Conservation (phyloP, 1,140 invertebrate species). For the Temnothorax nylanderi region DNA sequence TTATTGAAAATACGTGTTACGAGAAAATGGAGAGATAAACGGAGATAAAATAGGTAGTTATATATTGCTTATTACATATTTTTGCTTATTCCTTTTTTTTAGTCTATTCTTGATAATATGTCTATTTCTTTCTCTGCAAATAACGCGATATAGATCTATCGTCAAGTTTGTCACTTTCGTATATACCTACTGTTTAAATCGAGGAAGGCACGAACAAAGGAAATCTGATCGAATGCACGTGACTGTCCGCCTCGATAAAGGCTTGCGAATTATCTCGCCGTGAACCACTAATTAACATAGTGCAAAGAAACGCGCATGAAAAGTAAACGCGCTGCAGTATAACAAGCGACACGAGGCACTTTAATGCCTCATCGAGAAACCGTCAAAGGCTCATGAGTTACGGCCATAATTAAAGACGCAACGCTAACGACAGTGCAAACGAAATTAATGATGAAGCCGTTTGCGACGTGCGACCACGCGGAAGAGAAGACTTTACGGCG, state of each 20-base stretch:
- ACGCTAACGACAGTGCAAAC: conserved; percentile 25
- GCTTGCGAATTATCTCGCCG: neutral
- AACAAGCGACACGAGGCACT: conserved; percentile 14
- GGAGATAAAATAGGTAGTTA: neutral
- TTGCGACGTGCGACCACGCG: neutral
- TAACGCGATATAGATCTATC: neutral
- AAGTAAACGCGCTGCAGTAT: conserved; percentile 2
- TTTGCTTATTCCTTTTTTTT: neutral
- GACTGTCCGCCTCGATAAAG: conserved; percentile 5
- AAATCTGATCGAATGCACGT: conserved; percentile 31
- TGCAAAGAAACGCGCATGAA: conserved; percentile 8
- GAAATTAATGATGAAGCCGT: conserved; percentile 36
- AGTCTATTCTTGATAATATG: neutral
- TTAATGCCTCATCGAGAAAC: conserved; percentile 35
- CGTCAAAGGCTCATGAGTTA: conserved; percentile 42
- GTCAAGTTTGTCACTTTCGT: neutral
- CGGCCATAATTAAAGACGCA: conserved; percentile 38
- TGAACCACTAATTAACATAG: conserved; percentile 28
- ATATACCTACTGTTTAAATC: neutral
- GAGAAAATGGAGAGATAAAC: neutral
- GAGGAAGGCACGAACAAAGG: neutral
- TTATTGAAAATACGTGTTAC: neutral
- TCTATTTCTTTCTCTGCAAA: neutral
- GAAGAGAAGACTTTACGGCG: conserved; percentile 1
- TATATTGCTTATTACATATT: neutral